Base-by-base conservation (phyloP, 2,888 invertebrate genomes). In the Eudasyphora cyanicolor region DNA sequence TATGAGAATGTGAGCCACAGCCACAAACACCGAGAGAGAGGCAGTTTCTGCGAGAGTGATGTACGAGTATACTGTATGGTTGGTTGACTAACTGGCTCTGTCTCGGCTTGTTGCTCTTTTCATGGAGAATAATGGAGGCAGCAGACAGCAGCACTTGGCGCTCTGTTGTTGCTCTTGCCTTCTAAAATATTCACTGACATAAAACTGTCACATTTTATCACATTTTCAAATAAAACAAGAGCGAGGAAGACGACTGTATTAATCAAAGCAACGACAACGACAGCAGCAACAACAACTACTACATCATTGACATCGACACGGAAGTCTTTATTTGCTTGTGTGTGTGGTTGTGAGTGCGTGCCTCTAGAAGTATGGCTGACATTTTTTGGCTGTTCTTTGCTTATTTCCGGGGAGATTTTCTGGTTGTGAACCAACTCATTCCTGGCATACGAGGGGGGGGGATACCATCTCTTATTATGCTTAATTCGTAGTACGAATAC, bases 101-200 rank as follows among this genome's bases (percentile, higher is more conserved):
- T n/a, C n/a, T n/a, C n/a, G n/a, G 69, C 69, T 69, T 69, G 69
- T 69, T 69, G 69, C 69, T 69, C 69, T 49, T 49, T 45, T 45
- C 60, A 27, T 42, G 57, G 60, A 5, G 42, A 21, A 4, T 14
- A 32, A 19, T 24, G 4, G 54, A 51, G 86, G 84, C 87, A 80
- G 51, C 51, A 67, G 27, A 45, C 12, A 54, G 49, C n/a, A n/a
- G n/a, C n/a, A 42, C 45, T 45, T 12, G 38, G 69, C 86, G n/a
- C 73, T 76, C 79, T 86, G 87, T 87, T 87, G 89, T 87, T 86
- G 87, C 84, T 86, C 82, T 42, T 70, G 62, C 69, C 17, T 64
- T 67, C 35, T 54, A 82, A 69, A 79, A 71, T 12, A 71, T 54
- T 38, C 71, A 76, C 17, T 42, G 54, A 38, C 57, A 57, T 71